Evolutionary conservation across 1,140 invertebrate species (phyloP).

Genomic region (Drosophila mauritiana): DNA sequence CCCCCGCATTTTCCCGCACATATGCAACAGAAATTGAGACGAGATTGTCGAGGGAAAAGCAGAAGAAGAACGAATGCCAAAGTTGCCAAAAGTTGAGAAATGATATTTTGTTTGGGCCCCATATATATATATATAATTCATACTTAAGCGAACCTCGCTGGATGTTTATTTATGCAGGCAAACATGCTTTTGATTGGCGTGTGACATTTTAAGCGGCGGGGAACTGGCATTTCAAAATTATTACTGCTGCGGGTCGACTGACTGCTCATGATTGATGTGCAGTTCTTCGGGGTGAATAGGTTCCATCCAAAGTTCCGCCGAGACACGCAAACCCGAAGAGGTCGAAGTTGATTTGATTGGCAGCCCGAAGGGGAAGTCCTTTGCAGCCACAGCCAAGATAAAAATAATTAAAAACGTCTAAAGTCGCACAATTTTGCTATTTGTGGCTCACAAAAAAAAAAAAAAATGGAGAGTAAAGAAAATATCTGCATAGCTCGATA

Average conservation of each 20-base stretch:
- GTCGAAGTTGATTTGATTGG: constrained; percentile 44
- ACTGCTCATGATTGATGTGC: constrained; percentile 65
- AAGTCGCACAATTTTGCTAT: background rate
- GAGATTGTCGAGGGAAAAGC: constrained; percentile 1
- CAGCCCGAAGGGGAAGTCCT: constrained; percentile 10
- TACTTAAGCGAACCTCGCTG: constrained; percentile 26
- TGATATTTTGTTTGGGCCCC: constrained; percentile 21
- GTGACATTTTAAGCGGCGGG: constrained; percentile 71
- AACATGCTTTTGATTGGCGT: constrained; percentile 74
- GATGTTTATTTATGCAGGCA: constrained; percentile 57
- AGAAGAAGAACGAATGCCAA: background rate
- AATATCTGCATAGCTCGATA: constrained; percentile 13
- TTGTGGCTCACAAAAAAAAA: background rate
- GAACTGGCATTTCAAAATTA: constrained; percentile 65
- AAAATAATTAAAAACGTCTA: constrained; percentile 23
- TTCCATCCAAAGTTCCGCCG: constrained; percentile 11
- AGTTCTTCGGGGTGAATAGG: background rate
- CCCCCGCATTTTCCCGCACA: constrained; percentile 18
- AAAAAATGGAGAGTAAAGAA: background rate
- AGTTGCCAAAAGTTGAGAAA: constrained; percentile 31
- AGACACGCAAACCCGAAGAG: constrained; percentile 28
- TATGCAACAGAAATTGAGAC: constrained; percentile 6
- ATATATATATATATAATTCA: constrained; percentile 47
- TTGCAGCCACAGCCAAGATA: background rate
- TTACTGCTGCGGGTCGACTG: constrained; percentile 53